A percentile compares a stretch with the other conserved stretches of the same genome.
These are phyloP conservation scores for Drosophila anceps DNA, from an alignment of 2,888 invertebrate genomes.

Conservation along the genomic window DNA sequence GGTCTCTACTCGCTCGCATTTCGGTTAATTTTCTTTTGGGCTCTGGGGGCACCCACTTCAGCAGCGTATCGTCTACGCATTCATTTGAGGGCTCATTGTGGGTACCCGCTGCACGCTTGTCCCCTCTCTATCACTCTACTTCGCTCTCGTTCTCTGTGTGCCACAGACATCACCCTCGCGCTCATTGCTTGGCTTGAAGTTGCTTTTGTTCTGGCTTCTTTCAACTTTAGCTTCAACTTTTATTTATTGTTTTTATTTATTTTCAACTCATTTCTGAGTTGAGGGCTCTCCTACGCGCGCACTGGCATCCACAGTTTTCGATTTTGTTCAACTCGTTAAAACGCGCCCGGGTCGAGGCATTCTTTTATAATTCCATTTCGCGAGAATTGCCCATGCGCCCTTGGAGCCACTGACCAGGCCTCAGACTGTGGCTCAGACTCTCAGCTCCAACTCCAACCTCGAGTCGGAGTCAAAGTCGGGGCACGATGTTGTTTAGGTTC, in stretches of 20 bases:
- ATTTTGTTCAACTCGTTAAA: slow-evolving; percentile 83
- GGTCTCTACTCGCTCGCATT: slow-evolving; percentile 75
- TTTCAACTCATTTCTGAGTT: slow-evolving; percentile 72
- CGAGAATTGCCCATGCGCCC: slow-evolving; percentile 82
- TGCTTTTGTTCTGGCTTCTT: slow-evolving; percentile 60
- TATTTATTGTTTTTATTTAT: slow-evolving; percentile 77
- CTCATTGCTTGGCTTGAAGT: slow-evolving; percentile 42
- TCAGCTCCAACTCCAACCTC: slow-evolving; percentile 18
- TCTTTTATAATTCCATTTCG: slow-evolving; percentile 84
- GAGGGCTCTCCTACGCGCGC: slow-evolving; percentile 56
- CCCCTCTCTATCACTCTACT: neutral
- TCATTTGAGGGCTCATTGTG: slow-evolving; percentile 83
- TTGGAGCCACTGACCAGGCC: slow-evolving; percentile 71
- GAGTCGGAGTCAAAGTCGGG: slow-evolving; percentile 37
- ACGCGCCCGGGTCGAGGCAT: slow-evolving; percentile 80
- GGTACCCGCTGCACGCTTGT: slow-evolving; percentile 32
- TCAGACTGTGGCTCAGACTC: slow-evolving; percentile 15
- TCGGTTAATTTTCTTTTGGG: slow-evolving; percentile 68
- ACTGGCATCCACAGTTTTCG: slow-evolving; percentile 67
- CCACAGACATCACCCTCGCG: slow-evolving; percentile 71
- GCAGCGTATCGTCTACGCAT: slow-evolving; percentile 70
- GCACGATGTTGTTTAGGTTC: slow-evolving; percentile 63
- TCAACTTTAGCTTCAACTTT: slow-evolving; percentile 54
- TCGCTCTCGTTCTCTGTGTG: slow-evolving; percentile 20
- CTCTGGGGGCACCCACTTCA: slow-evolving; percentile 60